phyloP scores from a whole-genome alignment of 2,888 invertebrate species.

The Hesperia comma region DNA sequence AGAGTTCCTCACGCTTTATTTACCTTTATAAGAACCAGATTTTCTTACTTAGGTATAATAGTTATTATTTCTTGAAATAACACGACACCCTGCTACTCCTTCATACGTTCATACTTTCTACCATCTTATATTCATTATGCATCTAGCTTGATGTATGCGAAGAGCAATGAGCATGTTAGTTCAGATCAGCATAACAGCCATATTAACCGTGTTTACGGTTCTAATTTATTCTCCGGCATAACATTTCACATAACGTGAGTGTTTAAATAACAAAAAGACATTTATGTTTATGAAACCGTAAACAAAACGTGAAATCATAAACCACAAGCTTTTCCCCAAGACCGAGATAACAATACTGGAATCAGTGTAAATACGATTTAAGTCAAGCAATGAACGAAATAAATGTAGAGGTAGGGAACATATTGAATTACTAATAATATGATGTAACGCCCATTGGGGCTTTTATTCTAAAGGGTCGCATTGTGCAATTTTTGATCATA shows the following conservation, averaged over 20 bases:
- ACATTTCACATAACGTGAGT: neutral
- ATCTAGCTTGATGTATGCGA: too few relatives aligned
- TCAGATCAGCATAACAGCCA: too few relatives aligned
- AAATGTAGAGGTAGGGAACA: constrained; percentile 48
- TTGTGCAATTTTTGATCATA: constrained; percentile 31
- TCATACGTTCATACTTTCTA: too few relatives aligned
- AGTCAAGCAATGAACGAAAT: constrained; percentile 50
- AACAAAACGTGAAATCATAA: constrained; percentile 23
- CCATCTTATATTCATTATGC: too few relatives aligned
- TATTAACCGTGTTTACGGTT: neutral
- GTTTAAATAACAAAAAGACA: constrained; percentile 1
- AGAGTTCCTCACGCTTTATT: too few relatives aligned
- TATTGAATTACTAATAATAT: constrained; percentile 54
- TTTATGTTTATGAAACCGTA: constrained; percentile 16
- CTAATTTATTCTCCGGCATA: neutral
- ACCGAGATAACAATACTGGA: constrained; percentile 53
- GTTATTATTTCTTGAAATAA: too few relatives aligned
- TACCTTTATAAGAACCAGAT: too few relatives aligned
- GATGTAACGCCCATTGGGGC: constrained; percentile 40
- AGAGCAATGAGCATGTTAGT: too few relatives aligned
- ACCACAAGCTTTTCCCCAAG: constrained; percentile 25
- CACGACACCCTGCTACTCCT: too few relatives aligned
- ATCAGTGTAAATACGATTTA: constrained; percentile 58
- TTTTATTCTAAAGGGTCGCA: constrained; percentile 30
- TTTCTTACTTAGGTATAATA: too few relatives aligned